phyloP scores from a whole-genome alignment of 1,140 invertebrate species.

The Episyrphus balteatus region DNA sequence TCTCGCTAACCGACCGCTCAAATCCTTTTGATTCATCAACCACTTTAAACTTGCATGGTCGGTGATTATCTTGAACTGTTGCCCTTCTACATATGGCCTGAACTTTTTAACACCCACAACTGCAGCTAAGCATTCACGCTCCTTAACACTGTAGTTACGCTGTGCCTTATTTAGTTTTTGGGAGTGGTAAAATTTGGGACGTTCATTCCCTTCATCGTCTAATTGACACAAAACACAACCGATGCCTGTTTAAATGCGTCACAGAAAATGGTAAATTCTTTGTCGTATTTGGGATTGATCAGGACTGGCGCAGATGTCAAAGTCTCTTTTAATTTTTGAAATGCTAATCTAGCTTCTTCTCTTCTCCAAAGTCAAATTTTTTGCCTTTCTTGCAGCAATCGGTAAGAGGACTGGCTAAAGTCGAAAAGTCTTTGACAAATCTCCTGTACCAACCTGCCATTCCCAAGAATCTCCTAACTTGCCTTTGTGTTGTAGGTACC shows the following conservation, averaged over 20 bases:
- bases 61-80: too few species aligned
- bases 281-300: not conserved
- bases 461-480: constrained; percentile 9
- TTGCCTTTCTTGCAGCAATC: constrained; percentile 19
- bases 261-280: constrained; percentile 10
- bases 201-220: constrained; percentile 7
- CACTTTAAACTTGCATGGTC: too few species aligned
- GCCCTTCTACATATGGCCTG: too few species aligned
- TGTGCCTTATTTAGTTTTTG: constrained; percentile 22
- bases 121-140: too few species aligned
- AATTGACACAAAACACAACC: constrained; percentile 3
- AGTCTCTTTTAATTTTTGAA: not conserved
- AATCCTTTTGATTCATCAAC: too few species aligned
- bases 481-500: not conserved
- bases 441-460: constrained; percentile 22
- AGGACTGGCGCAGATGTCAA: constrained; percentile 13
- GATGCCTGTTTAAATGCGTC: constrained; percentile 10
- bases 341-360: not conserved
- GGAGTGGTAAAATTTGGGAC: constrained; percentile 30
- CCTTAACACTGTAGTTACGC: too few species aligned
- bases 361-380: constrained; percentile 2
- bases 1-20: too few species aligned
- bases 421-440: constrained; percentile 30
- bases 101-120: too few species aligned
- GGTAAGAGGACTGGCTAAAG: constrained; percentile 21